Percentiles rank a stretch among this genome's conserved stretches.
Conservation (phyloP, 2,797 vertebrate species). For the Catostomus latipinnis region DNA sequence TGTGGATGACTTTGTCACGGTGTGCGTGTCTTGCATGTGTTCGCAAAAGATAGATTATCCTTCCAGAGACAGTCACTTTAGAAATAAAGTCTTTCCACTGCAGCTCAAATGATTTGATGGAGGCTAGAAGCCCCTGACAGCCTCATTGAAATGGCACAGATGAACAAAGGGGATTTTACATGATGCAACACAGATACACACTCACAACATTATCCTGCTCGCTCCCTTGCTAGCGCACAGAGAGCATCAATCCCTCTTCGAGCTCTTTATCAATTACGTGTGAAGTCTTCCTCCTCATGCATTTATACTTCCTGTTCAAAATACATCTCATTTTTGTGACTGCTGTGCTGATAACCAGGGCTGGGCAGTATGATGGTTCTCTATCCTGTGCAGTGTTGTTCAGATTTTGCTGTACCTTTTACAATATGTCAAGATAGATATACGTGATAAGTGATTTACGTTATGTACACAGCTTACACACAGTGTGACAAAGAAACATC, state of each 20-base stretch:
- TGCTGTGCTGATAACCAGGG: too few relatives aligned
- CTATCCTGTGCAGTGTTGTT: too few relatives aligned
- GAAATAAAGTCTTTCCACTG: slow-evolving; percentile 41
- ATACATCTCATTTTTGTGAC: background rate
- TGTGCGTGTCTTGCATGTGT: background rate
- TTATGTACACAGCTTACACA: too few relatives aligned
- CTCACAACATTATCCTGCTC: slow-evolving; percentile 8
- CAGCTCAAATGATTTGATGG: background rate
- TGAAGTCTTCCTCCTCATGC: slow-evolving; percentile 1
- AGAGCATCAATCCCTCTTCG: slow-evolving; percentile 7
- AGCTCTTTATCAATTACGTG: slow-evolving; percentile 23
- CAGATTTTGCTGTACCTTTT: too few relatives aligned
- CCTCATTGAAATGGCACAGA: slow-evolving; percentile 49
- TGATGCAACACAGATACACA: slow-evolving; percentile 27
- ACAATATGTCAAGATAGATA: too few relatives aligned
- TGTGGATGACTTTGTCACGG: slow-evolving; percentile 29
- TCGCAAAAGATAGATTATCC: background rate
- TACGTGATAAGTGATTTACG: too few relatives aligned
- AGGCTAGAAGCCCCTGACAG: slow-evolving; percentile 38
- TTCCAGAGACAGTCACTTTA: slow-evolving; percentile 35
- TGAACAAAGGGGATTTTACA: slow-evolving; percentile 47
- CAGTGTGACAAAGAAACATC: too few relatives aligned
- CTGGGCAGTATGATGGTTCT: too few relatives aligned
- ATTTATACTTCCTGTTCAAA: background rate
- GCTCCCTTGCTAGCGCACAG: background rate